Base-by-base conservation (phyloP, 2,888 invertebrate species). In the Dorcus parallelipipedus region DNA sequence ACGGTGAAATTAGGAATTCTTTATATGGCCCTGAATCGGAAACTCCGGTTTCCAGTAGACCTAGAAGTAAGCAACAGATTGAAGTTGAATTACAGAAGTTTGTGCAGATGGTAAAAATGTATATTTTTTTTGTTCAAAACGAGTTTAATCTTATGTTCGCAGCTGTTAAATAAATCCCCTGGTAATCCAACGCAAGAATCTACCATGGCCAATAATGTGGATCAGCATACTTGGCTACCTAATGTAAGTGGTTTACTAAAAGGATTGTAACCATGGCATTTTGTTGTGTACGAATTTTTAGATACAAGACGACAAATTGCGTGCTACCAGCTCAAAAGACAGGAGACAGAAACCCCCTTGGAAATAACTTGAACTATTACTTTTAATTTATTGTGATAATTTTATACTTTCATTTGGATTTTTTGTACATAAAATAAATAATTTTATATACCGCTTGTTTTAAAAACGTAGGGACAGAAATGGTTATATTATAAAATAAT, bases 41-140 rank as follows among this genome's bases (percentile, higher is more conserved):
- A 45, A 76, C 76, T 8, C 77, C 78, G 2, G 52, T 77, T 20
- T 73, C 71, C n/a, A 75, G 71, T 61, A 75, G 70, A 64, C 63
- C 64, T 9, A 64, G 55, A 47, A 63, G 47, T n/a, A 62, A 60
- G 49, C 64, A 64, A 14, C 64, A 67, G 43, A 71, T 74, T 0
- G 79, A 76, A 54, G 76, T 75, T 54, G 81, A 82, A 64, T 71
- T 82, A 17, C 78, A 79, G 58, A 80, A 78, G 71, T 82, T 81
- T 62, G 78, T 82, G 41, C 77, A 79, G 73, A 76, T 81, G 80
- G 82, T 81, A 67, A 65, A 9, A 48, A 38, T 49, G 43, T 53
- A 56, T 17, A 17, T 20, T 53, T 40, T 56, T 47, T 40, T 51
- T 50, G 9, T 51, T 50, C 49, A 43, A 49, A 45, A 52, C 20